A percentile compares a stretch with the other conserved stretches of the same genome.
These are phyloP conservation scores for Neoarius graeffei DNA, from an alignment of 2,113 vertebrate species.

Conservation along the genomic window DNA sequence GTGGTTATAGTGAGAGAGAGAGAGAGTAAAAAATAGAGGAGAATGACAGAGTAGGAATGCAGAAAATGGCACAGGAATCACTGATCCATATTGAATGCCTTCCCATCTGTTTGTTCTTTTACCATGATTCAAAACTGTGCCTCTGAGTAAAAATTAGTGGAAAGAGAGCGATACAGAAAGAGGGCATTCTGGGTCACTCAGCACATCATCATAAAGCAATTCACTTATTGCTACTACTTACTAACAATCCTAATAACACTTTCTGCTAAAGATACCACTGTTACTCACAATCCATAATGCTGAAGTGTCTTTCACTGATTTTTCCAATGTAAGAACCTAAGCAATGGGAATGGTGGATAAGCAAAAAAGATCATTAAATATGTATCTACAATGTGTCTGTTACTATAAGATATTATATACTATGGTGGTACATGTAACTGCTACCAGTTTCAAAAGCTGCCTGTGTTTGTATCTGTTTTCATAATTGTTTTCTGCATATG, in stretches of 20 bases:
- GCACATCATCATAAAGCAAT: conserved; percentile 17
- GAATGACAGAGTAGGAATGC: not conserved
- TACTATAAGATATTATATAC: not conserved
- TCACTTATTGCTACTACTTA: not conserved
- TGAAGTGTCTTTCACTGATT: not conserved
- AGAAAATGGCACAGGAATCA: conserved; percentile 9
- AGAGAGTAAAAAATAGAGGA: not conserved
- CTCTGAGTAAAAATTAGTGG: not conserved
- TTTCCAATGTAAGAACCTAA: not conserved
- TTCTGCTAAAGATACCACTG: conserved; percentile 2
- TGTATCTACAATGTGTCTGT: not conserved
- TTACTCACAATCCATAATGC: not conserved
- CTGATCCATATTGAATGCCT: conserved; percentile 14
- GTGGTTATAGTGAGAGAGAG: not conserved
- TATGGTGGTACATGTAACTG: too few relatives aligned
- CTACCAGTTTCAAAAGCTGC: too few relatives aligned
- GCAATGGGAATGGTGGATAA: not conserved
- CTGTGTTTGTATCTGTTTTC: too few relatives aligned
- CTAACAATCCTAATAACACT: conserved; percentile 25
- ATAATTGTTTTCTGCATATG: too few relatives aligned
- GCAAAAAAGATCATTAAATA: not conserved
- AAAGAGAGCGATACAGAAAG: not conserved
- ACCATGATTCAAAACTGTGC: conserved; percentile 30
- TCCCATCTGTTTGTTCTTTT: conserved; percentile 38
- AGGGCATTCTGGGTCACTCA: not conserved